Base-by-base conservation (phyloP, 2,797 vertebrate species). In the Lacerta viridis region DNA sequence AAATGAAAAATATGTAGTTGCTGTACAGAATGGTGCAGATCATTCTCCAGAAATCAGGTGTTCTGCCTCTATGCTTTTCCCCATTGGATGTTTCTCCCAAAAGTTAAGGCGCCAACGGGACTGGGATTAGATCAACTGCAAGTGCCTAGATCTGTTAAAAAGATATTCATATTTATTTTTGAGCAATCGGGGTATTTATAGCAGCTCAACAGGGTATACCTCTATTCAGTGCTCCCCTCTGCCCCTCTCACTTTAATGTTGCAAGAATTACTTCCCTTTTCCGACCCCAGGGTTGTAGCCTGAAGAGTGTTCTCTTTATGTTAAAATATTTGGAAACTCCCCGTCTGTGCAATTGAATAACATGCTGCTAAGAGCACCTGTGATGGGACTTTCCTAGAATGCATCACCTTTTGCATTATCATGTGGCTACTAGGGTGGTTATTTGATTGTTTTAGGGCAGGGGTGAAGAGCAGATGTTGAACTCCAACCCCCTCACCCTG, bases 401-500 rank as follows among this genome's bases (percentile, higher is more conserved):
- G 93, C 92, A 93, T 93, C 91, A 92, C 93, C 88, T 92, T 92
- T 66, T 41, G 64, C 68, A 87, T 95, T 93, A 91, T 91, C 0
- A 46, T 93, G 92, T 92, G 92, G 46, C 92, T 93, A 94, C 92
- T 95, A 93, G 94, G 91, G 92, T 93, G 93, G 94, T 90, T 93
- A 93, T 75, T 93, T 86, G 90, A 84, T 84, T 83, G 18, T 27
- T 88, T 89, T 88, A 87, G 91, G 88, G 36, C 72, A 39, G 20
- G 6, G 50, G 61, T 23, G 61, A 64, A 23, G 20, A 64, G 20
- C 61, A 64, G 61, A 64, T 23, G 61, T 64, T 64, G 61, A 23
- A 64, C 20, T 64, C 17, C 5, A 64, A 18, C 20, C 20, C 61
- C 20, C 61, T 64, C 61, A 64, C 20, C 61, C 61, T 64, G 61